Conservation (phyloP, 92 coral and sea anemone genomes). For the Phymanthus crucifer region DNA sequence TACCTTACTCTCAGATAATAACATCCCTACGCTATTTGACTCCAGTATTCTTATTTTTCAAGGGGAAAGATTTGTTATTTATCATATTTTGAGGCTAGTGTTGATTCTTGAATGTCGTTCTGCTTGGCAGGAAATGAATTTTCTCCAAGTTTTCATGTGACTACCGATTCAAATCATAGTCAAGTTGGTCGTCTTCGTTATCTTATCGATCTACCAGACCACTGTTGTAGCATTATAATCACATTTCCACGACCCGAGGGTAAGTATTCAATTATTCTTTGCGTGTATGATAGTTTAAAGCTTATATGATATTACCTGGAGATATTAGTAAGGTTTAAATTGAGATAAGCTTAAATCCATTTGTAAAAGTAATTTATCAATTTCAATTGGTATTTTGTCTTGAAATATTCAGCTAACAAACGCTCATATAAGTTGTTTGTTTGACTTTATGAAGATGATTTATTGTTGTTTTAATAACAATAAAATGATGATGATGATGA, state of each 20-base stretch:
- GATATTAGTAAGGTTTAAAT: no score
- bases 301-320: no score
- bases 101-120: neutral
- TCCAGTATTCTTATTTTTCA: neutral
- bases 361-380: no score
- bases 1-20: neutral
- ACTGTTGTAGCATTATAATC: constrained; percentile 64
- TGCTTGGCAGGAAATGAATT: constrained; percentile 59
- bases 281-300: neutral
- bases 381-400: no score
- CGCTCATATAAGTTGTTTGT: no score
- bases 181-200: constrained; percentile 87
- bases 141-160: constrained; percentile 71
- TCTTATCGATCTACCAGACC: constrained; percentile 74
- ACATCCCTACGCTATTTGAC: neutral
- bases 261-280: neutral
- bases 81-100: neutral
- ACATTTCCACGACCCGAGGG: constrained; percentile 70
- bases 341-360: no score
- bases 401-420: no score
- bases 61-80: neutral
- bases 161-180: constrained; percentile 76
- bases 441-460: no score
- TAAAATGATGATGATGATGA: no score
- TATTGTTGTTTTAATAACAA: no score